Percentiles rank a stretch among this genome's conserved stretches.
Evolutionary conservation across 1,140 invertebrate genomes (phyloP).

Genomic region (Parasteatoda tepidariorum): DNA sequence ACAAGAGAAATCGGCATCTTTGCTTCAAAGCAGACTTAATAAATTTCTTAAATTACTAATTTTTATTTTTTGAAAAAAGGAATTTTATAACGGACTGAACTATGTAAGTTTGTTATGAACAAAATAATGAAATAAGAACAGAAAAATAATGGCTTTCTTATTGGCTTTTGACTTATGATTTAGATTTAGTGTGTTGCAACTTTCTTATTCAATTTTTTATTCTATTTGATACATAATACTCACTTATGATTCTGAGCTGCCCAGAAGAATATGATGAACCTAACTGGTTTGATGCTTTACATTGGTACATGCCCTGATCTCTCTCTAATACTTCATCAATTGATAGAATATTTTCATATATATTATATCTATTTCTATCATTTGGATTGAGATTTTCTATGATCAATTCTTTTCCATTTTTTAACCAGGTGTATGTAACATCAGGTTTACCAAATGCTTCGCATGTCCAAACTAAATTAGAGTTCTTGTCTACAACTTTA

Average conservation of each 20-base stretch:
- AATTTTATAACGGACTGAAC: no score
- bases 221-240: slow-evolving; percentile 65
- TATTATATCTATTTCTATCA: slow-evolving; percentile 65
- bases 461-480: slow-evolving; percentile 89
- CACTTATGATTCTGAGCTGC: slow-evolving; percentile 85
- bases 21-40: no score
- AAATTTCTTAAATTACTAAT: no score
- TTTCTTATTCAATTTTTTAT: no score
- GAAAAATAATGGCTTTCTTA: no score
- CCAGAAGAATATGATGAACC: slow-evolving; percentile 88
- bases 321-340: slow-evolving; percentile 82
- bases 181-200: no score
- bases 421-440: slow-evolving; percentile 92
- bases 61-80: no score
- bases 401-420: slow-evolving; percentile 81
- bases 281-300: slow-evolving; percentile 88
- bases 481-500: slow-evolving; percentile 86
- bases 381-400: slow-evolving; percentile 73
- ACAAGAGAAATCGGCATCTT: no score
- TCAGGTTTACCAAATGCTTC: slow-evolving; percentile 96
- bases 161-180: no score
- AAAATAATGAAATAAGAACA: no score
- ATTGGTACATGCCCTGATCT: slow-evolving; percentile 97
- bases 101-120: no score
- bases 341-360: slow-evolving; percentile 88